Percentiles rank a stretch among this genome's conserved stretches.
phyloP scores from a whole-genome alignment of 2,888 invertebrate species.

The Protodeltote pygarga region DNA sequence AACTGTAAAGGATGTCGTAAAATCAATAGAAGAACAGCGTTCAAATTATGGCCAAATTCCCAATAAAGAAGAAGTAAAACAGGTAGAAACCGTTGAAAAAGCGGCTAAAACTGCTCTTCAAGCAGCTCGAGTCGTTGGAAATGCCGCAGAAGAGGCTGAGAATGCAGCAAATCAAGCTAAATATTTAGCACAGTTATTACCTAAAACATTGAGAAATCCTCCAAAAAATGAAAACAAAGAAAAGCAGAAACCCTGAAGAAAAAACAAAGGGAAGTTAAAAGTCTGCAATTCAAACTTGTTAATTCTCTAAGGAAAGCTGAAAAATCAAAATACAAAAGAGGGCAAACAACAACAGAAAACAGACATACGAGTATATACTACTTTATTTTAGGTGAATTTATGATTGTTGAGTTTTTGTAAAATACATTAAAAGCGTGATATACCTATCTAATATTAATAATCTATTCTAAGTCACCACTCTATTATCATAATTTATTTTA shows the following conservation, averaged over 20 bases:
- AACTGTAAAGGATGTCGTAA: slow-evolving; percentile 16
- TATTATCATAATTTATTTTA: too few species aligned
- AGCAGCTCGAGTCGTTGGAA: slow-evolving; percentile 42
- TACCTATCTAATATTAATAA: too few species aligned
- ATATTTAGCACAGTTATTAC: slow-evolving; percentile 26
- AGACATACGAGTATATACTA: not conserved
- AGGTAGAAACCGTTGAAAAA: slow-evolving; percentile 35
- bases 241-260: not conserved
- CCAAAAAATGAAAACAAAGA: not conserved
- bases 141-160: slow-evolving; percentile 34
- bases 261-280: too few species aligned
- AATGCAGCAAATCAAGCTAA: slow-evolving; percentile 41
- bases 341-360: not conserved
- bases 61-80: slow-evolving; percentile 23
- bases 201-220: not conserved
- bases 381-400: too few species aligned
- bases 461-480: too few species aligned
- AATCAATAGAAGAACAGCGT: slow-evolving; percentile 29
- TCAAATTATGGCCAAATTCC: not conserved
- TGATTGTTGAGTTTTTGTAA: too few species aligned
- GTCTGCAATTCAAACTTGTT: too few species aligned
- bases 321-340: not conserved
- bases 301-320: not conserved
- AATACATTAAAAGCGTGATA: too few species aligned
- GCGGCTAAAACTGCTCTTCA: slow-evolving; percentile 48